Base-by-base conservation (phyloP, 2,888 invertebrate species). In the Agrochola lychnidis region DNA sequence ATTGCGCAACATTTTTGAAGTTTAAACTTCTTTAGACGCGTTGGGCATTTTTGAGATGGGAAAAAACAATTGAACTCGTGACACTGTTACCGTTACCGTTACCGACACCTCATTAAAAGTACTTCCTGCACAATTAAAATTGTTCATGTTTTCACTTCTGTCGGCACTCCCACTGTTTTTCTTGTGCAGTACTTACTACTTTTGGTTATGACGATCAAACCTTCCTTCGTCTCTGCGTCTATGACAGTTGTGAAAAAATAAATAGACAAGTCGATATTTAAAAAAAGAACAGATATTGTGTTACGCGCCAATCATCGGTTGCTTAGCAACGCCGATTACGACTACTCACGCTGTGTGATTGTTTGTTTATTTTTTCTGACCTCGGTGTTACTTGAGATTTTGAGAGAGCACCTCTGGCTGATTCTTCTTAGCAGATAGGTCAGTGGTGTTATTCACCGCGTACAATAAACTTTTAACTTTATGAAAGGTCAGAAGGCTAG, bases 1-100 rank as follows among this genome's bases (percentile, higher is more conserved):
- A 82, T 90, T 90, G 82, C 87, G 70, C 82, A 88, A 90, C 75
- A 62, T 42, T 69, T 75, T 78, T 83, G 30, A 30, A 30, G 30
- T 30, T 1, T 1, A 30, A 30, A 30, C 30, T 30, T 30, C 2
- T 30, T 30, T 30, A 30, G 30, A 2, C 30, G 30, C 30, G 30
- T 30, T 30, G 30, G 30, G 30, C 30, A 30, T 30, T 30, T 30
- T 30, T 30, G 30, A 30, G 30, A 30, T 30, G 30, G 30, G 30
- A 30, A 30, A 30, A 30, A 30, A 30, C 30, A 30, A 30, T 30
- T 30, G 30, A 30, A 30, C 30, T 30, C 30, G 30, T 2, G 30
- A 30, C 1, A 30, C 30, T 30, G 30, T 30, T 30, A 30, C 30
- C 30, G 30, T 1, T 30, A 30, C 30, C 30, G 30, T 30, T 30